Evolutionary conservation across 2,888 invertebrate species (phyloP), one percentile per base, ranked within the genome.

Genomic region (Poecilus cupreus): DNA sequence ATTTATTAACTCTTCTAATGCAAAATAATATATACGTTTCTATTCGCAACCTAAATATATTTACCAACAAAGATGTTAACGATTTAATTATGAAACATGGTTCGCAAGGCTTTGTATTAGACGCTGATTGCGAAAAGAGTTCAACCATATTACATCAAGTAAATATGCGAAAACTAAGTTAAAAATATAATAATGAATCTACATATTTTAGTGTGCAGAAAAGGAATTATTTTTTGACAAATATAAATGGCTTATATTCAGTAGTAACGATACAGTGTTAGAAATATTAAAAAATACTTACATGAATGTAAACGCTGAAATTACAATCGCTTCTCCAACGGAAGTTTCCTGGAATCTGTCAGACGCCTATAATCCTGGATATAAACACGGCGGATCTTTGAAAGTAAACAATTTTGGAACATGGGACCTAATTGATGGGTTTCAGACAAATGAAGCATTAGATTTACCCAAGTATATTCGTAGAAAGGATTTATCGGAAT

Each of bases 271-370:
- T 4, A 68, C 39, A 18, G 18, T 68, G 13, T 49, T 68, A 46
- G 16, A 51, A 6, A 79, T 49, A 16, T 68, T 79, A 49, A 3
- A 26, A 10, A n/a, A 54, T 8, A 22, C 43, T n/a, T 16, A 20
- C n/a, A 20, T 80, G 20, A 13, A 54, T 72, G 80, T 80, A 5
- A 80, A 72, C n/a, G 51, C 72, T 13, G 80, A 80, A 80, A 72
- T 80, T 54, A 72, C 39, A 22, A 26, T 80, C 16, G 80, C 70
- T 0, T 11, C 32, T 5, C 3, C 11, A 60, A 22, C 43, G 22
- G n/a, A n/a, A 32, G 24, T 22, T 13, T 18, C 20, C 18, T 80
- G 80, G 80, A 11, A 80, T 5, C 39, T 80, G 39, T 43, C 72
- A 39, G 80, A 80, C 13, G 57, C 57, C 10, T 80, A 72, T 37